These are phyloP conservation scores for Drosophila orena DNA, from an alignment of 1,140 invertebrate species.

Conservation along the genomic window DNA sequence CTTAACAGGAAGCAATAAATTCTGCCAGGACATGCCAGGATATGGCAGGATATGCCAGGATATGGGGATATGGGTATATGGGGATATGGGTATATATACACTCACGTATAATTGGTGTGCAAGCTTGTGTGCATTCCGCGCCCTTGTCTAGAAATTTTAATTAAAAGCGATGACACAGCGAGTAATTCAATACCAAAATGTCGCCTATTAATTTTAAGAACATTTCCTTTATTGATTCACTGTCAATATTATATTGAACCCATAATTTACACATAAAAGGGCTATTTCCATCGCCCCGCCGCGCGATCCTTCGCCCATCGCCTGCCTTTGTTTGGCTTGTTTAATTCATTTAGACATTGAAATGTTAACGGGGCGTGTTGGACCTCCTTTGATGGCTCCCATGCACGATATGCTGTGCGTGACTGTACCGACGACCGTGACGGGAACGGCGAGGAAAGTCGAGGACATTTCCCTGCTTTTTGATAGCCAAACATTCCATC, in stretches of 20 bases:
- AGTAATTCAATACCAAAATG: slow-evolving; percentile 84
- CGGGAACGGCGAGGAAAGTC: slow-evolving; percentile 10
- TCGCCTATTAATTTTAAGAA: slow-evolving; percentile 84
- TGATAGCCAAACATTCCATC: slow-evolving; percentile 61
- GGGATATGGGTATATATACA: not conserved
- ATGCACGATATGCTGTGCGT: slow-evolving; percentile 50
- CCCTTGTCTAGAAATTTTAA: slow-evolving; percentile 82
- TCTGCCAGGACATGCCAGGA: slow-evolving; percentile 62
- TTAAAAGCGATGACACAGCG: slow-evolving; percentile 84
- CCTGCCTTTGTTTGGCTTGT: slow-evolving; percentile 47
- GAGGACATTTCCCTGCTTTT: slow-evolving; percentile 51
- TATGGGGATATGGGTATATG: not conserved
- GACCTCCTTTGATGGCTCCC: slow-evolving; percentile 66
- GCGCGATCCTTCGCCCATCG: slow-evolving; percentile 6
- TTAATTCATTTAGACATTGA: slow-evolving; percentile 67
- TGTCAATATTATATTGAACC: slow-evolving; percentile 83
- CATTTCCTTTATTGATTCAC: slow-evolving; percentile 84
- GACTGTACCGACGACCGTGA: no score
- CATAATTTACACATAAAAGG: slow-evolving; percentile 84
- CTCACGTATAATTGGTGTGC: not conserved
- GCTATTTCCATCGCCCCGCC: slow-evolving; percentile 19
- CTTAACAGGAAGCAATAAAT: slow-evolving; percentile 80
- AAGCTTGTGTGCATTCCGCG: slow-evolving; percentile 32
- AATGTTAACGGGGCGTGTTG: slow-evolving; percentile 66
- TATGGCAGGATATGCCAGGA: slow-evolving; percentile 58